phyloP scores from a whole-genome alignment of 2,888 invertebrate species.

The Orgyia antiqua region DNA sequence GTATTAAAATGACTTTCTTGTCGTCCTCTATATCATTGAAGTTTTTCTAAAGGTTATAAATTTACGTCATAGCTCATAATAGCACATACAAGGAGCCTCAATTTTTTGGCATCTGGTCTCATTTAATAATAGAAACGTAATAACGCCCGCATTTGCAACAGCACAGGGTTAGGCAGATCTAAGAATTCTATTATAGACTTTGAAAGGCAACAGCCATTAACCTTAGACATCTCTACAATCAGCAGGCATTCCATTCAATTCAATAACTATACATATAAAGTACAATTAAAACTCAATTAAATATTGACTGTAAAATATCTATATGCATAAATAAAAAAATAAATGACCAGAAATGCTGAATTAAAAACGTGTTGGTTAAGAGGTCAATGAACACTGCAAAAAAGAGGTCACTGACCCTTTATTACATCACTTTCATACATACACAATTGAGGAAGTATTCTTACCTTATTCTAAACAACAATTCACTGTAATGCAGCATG shows the following conservation, averaged over 20 bases:
- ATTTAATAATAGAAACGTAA: constrained; percentile 6
- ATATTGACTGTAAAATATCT: constrained; percentile 13
- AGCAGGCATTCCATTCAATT: too few species aligned
- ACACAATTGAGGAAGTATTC: constrained; percentile 27
- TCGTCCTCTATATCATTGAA: neutral
- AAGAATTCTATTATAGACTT: neutral
- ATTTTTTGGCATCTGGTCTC: constrained; percentile 6
- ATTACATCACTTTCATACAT: constrained; percentile 53
- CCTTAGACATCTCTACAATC: too few species aligned
- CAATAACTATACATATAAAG: too few species aligned
- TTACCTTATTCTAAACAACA: constrained; percentile 31
- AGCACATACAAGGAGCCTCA: constrained; percentile 10
- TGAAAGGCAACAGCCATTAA: too few species aligned
- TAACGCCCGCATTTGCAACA: constrained; percentile 3
- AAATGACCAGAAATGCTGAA: constrained; percentile 35
- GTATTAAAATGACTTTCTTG: neutral
- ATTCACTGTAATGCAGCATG: constrained; percentile 38
- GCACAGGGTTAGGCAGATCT: constrained; percentile 4
- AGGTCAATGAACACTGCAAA: constrained; percentile 66
- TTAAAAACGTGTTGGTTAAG: constrained; percentile 57
- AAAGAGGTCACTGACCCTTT: constrained; percentile 57
- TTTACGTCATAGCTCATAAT: constrained; percentile 5
- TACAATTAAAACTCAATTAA: constrained; percentile 7
- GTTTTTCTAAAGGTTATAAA: neutral
- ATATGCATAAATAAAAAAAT: constrained; percentile 24